Evolutionary conservation across 1,140 invertebrate genomes (phyloP).

Genomic region (Drosophila rufa): DNA sequence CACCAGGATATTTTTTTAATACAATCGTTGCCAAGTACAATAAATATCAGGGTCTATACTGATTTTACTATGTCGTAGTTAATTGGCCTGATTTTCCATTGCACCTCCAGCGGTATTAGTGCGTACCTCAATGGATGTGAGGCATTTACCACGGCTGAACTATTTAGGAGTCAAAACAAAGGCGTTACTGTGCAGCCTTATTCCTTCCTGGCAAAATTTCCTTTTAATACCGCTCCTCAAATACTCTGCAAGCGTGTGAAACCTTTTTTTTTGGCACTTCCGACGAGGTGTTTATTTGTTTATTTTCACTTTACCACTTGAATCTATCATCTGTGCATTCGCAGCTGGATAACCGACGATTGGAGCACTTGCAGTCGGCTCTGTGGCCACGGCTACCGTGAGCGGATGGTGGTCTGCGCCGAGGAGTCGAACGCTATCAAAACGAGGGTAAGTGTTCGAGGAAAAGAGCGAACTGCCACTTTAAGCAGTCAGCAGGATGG

Average conservation of each 20-base stretch:
- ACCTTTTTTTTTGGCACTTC: constrained; percentile 3
- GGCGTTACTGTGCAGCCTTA: constrained; percentile 9
- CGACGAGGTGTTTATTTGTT: constrained; percentile 46
- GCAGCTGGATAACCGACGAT: constrained; percentile 95
- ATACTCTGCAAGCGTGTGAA: constrained; percentile 51
- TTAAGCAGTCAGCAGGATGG: constrained; percentile 25
- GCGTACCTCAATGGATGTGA: neutral
- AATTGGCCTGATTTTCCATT: constrained; percentile 1
- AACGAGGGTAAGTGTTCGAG: constrained; percentile 87
- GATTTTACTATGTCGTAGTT: neutral
- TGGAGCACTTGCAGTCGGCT: constrained; percentile 93
- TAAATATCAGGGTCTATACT: neutral
- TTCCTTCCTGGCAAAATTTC: neutral
- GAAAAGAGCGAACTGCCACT: constrained; percentile 20
- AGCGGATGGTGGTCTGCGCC: constrained; percentile 92
- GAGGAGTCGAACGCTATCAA: constrained; percentile 89
- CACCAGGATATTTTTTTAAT: no score
- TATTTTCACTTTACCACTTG: constrained; percentile 49
- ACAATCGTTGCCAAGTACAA: neutral
- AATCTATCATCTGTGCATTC: constrained; percentile 41
- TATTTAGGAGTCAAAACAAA: constrained; percentile 35
- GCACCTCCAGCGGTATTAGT: neutral
- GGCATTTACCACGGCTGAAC: constrained; percentile 12
- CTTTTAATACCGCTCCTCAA: constrained; percentile 7
- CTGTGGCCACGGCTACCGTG: constrained; percentile 93